Conservation (phyloP, 2,113 vertebrate genomes). For the Acrocephalus kingi region DNA sequence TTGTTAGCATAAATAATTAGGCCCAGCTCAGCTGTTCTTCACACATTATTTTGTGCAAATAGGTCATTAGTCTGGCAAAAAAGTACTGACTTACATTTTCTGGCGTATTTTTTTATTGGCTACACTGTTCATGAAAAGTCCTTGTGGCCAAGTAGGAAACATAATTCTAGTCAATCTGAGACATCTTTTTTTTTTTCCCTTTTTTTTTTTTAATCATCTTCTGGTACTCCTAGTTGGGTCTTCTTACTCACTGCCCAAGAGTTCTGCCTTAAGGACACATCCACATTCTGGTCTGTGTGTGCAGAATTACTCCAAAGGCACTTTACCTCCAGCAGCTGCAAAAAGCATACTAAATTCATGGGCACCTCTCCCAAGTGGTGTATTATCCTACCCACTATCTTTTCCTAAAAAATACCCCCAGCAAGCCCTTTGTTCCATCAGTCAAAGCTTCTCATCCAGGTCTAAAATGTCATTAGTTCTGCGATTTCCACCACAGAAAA, state of each 20-base stretch:
- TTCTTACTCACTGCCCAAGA: not conserved
- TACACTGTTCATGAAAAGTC: not conserved
- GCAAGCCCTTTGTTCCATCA: not conserved
- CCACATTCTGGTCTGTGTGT: not conserved
- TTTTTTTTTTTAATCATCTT: not conserved
- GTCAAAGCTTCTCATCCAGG: not conserved
- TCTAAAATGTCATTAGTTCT: not conserved
- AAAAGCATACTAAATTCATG: not conserved
- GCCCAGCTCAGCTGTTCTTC: not conserved
- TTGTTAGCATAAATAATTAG: not conserved
- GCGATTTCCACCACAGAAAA: not conserved
- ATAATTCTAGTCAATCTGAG: not conserved
- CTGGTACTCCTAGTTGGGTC: not conserved
- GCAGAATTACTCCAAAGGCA: not conserved
- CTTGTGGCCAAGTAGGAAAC: not conserved
- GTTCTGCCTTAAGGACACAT: not conserved
- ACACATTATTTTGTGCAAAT: not conserved
- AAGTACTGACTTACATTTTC: not conserved
- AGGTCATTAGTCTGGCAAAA: not conserved
- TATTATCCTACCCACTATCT: not conserved
- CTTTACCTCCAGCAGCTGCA: not conserved
- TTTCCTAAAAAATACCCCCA: not conserved
- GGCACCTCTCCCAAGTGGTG: not conserved
- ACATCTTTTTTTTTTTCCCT: not conserved
- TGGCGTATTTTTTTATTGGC: not conserved